A percentile compares a stretch with the other conserved stretches of the same genome.
Conservation (phyloP, 1,140 invertebrate species). For the Aradophagus sp. region DNA sequence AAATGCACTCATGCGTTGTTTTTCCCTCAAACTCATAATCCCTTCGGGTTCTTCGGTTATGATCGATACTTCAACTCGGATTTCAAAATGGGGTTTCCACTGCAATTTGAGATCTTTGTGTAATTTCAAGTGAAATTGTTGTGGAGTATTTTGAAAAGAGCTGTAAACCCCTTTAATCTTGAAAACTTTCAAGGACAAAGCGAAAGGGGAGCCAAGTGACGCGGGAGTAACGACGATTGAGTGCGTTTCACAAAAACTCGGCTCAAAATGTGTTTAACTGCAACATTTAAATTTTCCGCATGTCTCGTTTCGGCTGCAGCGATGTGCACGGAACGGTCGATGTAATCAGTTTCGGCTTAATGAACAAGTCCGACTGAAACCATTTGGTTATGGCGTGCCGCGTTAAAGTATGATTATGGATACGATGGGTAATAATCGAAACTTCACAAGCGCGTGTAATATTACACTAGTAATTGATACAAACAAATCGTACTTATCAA, state of each 20-base stretch:
- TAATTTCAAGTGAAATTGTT: slow-evolving; percentile 40
- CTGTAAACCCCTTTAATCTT: slow-evolving; percentile 53
- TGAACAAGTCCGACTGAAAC: too few species aligned
- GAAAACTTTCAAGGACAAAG: slow-evolving; percentile 45
- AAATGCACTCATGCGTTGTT: too few species aligned
- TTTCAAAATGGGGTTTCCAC: slow-evolving; percentile 23
- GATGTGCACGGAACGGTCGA: too few species aligned
- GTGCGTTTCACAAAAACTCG: slow-evolving; percentile 34
- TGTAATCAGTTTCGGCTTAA: too few species aligned
- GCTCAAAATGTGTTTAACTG: slow-evolving; percentile 38
- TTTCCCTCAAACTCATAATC: background rate
- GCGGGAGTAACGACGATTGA: slow-evolving; percentile 49
- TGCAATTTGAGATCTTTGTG: slow-evolving; percentile 42
- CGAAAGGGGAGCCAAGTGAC: slow-evolving; percentile 47
- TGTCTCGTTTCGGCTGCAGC: too few species aligned
- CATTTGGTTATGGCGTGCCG: too few species aligned
- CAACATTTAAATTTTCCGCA: slow-evolving; percentile 25
- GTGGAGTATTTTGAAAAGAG: slow-evolving; percentile 45
- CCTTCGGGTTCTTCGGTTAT: slow-evolving; percentile 5
- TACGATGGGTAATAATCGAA: too few species aligned
- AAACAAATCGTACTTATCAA: too few species aligned
- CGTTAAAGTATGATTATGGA: too few species aligned
- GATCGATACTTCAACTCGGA: slow-evolving; percentile 38
- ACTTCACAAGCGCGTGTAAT: too few species aligned
- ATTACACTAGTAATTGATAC: too few species aligned